Evolutionary conservation across 2,888 invertebrate genomes (phyloP), one percentile per base, ranked within the genome.

Genomic region (Habrosyne pyritoides): DNA sequence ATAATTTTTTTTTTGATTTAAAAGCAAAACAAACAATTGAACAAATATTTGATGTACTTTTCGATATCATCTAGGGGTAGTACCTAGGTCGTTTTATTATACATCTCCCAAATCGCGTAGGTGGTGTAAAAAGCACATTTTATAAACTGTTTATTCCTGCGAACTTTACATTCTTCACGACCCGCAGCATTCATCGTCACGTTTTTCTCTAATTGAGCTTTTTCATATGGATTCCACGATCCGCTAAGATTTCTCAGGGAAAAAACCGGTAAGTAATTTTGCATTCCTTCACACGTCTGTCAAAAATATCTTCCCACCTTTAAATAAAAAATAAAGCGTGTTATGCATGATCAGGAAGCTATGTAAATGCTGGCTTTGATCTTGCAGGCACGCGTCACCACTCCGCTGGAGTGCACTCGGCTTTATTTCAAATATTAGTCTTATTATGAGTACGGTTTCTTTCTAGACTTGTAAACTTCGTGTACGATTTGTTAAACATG

Each of bases 351-450:
- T 71, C 81, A 81, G 75, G 71, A 50, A 30, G 56, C 22, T 68
- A 81, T 81, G 81, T 61, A 72, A 81, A 81, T 79, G 18, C 18
- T 24, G 50, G 53, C 76, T 80, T 81, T 81, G 86, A 86, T 86
- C 80, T 80, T 54, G 53, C 57, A 55, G 77, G 71, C 78, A 78
- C 73, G 77, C 71, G 64, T 62, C 63, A 54, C 63, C 65, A 62
- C 69, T 71, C 56, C 21, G 26, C 14, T 33, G 46, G 42, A 62
- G 59, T 54, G 56, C 53, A 50, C 56, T 33, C 49, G 52, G 52
- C 54, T 52, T 47, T 50, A 49, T 56, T 55, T 55, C 51, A 73
- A 68, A 70, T 63, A 69, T 58, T 63, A 51, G 53, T 63, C 52
- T 53, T 59, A 61, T 61, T 55, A 28, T 26, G 47, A 46, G 28